Evolutionary conservation across 1,140 invertebrate species (phyloP).

Genomic region (Tenebrio molitor): DNA sequence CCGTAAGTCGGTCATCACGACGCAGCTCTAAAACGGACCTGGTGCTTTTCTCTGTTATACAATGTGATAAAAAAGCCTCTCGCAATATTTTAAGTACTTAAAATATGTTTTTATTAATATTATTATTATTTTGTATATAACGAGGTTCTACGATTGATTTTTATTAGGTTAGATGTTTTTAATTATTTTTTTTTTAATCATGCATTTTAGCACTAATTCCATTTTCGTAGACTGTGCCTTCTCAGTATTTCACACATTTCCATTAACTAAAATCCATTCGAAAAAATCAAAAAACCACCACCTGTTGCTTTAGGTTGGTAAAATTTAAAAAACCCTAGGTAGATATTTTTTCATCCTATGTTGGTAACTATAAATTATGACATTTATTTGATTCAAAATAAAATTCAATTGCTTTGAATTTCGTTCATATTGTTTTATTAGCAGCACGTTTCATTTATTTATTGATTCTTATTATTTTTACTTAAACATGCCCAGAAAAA

Average conservation of each 20-base stretch:
- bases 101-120: constrained; percentile 5
- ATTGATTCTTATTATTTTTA: too few relatives aligned
- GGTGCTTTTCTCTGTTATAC: constrained; percentile 24
- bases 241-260: constrained; percentile 26
- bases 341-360: too few relatives aligned
- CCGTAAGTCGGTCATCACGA: constrained; percentile 87
- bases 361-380: too few relatives aligned
- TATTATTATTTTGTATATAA: constrained; percentile 35
- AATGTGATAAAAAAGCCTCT: constrained; percentile 34
- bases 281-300: too few relatives aligned
- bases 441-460: too few relatives aligned
- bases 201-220: constrained; percentile 16
- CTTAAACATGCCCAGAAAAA: too few relatives aligned
- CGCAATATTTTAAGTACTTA: constrained; percentile 42
- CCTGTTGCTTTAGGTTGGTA: too few relatives aligned
- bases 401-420: too few relatives aligned
- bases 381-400: too few relatives aligned
- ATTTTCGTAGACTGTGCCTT: constrained; percentile 31
- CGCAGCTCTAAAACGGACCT: constrained; percentile 75
- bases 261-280: constrained; percentile 10
- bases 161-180: constrained; percentile 15
- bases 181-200: background rate
- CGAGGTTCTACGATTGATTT: constrained; percentile 7
- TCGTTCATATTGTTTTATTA: too few relatives aligned
- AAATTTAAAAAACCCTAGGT: too few relatives aligned